Evolutionary conservation across 37 sponge, comb jelly and placozoan genomes (phyloP).

Genomic region (Dysidea cf. avara): DNA sequence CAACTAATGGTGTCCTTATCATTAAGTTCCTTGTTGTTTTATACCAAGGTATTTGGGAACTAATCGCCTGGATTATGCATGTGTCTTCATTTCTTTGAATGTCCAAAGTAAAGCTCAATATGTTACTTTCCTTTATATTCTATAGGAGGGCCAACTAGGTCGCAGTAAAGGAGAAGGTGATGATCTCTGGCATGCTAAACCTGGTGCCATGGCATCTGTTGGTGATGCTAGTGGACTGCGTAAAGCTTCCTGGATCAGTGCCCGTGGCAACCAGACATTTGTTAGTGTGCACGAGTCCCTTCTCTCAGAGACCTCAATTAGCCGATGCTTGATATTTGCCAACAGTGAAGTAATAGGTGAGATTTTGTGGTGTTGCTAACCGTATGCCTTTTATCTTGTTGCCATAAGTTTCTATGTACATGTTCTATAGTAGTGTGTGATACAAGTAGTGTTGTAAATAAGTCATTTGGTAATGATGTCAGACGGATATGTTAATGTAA

Average conservation of each 20-base stretch:
- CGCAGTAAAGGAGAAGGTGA: slow-evolving; percentile 34
- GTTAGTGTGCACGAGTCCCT: slow-evolving; percentile 65
- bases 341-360: slow-evolving; percentile 53
- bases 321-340: slow-evolving; percentile 51
- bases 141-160: slow-evolving; percentile 78
- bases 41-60: too few relatives aligned
- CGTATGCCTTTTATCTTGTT: too few relatives aligned
- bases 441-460: too few relatives aligned
- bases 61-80: too few relatives aligned
- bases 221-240: slow-evolving; percentile 36
- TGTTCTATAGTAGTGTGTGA: too few relatives aligned
- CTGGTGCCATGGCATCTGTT: slow-evolving; percentile 29
- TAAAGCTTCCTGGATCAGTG: slow-evolving; percentile 66
- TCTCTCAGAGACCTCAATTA: slow-evolving; percentile 47
- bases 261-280: slow-evolving; percentile 73
- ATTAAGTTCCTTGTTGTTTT: too few relatives aligned
- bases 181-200: slow-evolving; percentile 60
- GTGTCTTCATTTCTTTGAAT: background rate
- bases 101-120: too few relatives aligned
- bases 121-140: background rate
- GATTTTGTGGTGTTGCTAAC: too few relatives aligned
- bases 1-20: too few relatives aligned
- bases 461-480: too few relatives aligned
- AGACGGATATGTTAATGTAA: too few relatives aligned
- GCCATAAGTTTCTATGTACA: too few relatives aligned